These are phyloP conservation scores for Bubo scandiacus DNA, from an alignment of 2,113 vertebrate genomes.

Conservation along the genomic window DNA sequence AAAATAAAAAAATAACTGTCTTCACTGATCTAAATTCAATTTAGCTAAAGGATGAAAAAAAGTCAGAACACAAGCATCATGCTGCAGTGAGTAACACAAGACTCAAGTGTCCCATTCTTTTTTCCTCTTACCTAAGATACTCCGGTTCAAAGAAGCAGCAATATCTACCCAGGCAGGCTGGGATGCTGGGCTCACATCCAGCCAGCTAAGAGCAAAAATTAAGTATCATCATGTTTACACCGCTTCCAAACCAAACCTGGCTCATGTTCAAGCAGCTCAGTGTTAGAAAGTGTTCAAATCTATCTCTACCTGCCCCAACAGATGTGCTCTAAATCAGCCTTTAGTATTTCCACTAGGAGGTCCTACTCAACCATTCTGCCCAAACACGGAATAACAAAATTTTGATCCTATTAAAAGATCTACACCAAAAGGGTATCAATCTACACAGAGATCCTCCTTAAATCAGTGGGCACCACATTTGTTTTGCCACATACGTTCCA, in stretches of 20 bases:
- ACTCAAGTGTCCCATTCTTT: neutral
- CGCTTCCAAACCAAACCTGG: neutral
- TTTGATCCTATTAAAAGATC: neutral
- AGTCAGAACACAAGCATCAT: neutral
- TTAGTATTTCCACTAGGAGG: neutral
- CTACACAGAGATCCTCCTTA: neutral
- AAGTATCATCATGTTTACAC: neutral
- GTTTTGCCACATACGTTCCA: neutral
- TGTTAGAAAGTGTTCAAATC: neutral
- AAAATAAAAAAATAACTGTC: neutral
- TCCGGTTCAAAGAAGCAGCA: neutral
- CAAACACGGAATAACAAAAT: rapidly evolving
- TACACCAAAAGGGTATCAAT: neutral
- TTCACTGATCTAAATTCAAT: neutral
- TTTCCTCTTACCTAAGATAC: neutral
- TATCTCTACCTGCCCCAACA: neutral
- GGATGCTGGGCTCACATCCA: neutral
- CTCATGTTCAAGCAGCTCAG: neutral
- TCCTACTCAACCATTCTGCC: neutral
- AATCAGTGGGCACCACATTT: neutral
- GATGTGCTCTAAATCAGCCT: neutral
- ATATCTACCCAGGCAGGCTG: neutral
- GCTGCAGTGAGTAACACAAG: neutral
- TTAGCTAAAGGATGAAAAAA: neutral
- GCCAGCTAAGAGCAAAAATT: neutral